Evolutionary conservation across 2,797 vertebrate genomes (phyloP).

Genomic region (Peromyscus melanophrys): DNA sequence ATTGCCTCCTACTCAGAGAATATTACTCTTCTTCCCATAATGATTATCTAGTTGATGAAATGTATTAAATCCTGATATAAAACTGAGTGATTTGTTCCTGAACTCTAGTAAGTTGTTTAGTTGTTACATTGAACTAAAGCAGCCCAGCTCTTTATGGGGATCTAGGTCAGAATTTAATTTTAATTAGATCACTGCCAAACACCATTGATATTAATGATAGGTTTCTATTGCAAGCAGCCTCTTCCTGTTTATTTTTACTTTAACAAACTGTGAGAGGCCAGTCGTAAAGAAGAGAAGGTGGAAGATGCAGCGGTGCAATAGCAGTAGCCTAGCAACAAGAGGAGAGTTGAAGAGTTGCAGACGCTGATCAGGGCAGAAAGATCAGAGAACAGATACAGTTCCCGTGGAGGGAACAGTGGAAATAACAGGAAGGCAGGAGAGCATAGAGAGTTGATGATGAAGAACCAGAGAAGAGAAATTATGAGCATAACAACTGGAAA

Average conservation of each 20-base stretch:
- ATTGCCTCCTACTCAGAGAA: not conserved
- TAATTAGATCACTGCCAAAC: not conserved
- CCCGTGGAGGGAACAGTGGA: not conserved
- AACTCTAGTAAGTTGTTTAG: conserved; percentile 16
- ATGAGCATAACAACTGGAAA: not conserved
- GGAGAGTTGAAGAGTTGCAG: too few relatives aligned
- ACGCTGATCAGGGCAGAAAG: not conserved
- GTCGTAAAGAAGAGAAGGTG: not conserved
- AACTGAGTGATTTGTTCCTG: not conserved
- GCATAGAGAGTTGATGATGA: not conserved
- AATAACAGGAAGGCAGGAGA: not conserved
- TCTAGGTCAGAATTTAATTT: not conserved
- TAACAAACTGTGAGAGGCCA: not conserved
- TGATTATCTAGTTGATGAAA: not conserved
- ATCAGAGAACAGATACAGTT: not conserved
- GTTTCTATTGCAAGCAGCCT: not conserved
- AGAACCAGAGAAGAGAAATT: not conserved
- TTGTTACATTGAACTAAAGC: not conserved
- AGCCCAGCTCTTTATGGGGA: not conserved
- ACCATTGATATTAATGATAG: not conserved
- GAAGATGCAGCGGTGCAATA: too few relatives aligned
- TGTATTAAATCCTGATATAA: not conserved
- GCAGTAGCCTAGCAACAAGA: not conserved
- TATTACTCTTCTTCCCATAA: not conserved
- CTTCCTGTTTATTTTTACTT: not conserved